Base-by-base conservation (phyloP, 1,140 invertebrate genomes). In the Orius laevigatus region DNA sequence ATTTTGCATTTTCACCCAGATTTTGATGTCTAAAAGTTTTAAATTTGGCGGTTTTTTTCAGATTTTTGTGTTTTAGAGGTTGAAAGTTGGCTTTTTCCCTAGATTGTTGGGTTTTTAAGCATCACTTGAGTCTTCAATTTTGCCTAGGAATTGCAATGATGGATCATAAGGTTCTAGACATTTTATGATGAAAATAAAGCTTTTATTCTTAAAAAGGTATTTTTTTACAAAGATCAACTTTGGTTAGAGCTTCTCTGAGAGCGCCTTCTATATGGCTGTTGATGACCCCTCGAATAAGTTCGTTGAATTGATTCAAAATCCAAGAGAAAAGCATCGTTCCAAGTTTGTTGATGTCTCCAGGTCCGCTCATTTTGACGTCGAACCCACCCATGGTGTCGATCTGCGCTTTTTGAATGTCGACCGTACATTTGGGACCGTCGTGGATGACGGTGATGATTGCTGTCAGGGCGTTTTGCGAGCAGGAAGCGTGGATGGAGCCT, bases 281-380 rank as follows among this genome's bases (percentile, higher is more conserved):
- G 31, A 52, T 46, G 4, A 46, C 19, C 0, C n/a, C 33, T 38
- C 38, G 18, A n/a, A 52, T 48, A n/a, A 14, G 46, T 11, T 46
- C 45, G 39, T 52, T 41, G 50, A 52, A 52, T 19, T 52, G 34
- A 33, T 52, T 46, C 1, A 52, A 15, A n/a, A 52, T 32, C 50
- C 50, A 52, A n/a, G 19, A 47, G 36, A 52, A 38, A 1, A 52
- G 35, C 45, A 52, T 25, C 1, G 16, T 15, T 3, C 43, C 38
- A 16, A 52, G 31, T 18, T 47, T 35, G 33, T 52, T 52, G 36
- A 52, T 15, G 3, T 36, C 45, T 1, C 43, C 43, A 32, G 45
- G 44, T 11, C 50, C 50, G 14, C n/a, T 47, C 45, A 52, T 42
- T 3, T 40, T 10, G 16, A 52, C 39, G n/a, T 52, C 35, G 31